These are phyloP conservation scores for Noturus placidus DNA, from an alignment of 2,113 vertebrate genomes.

Conservation along the genomic window DNA sequence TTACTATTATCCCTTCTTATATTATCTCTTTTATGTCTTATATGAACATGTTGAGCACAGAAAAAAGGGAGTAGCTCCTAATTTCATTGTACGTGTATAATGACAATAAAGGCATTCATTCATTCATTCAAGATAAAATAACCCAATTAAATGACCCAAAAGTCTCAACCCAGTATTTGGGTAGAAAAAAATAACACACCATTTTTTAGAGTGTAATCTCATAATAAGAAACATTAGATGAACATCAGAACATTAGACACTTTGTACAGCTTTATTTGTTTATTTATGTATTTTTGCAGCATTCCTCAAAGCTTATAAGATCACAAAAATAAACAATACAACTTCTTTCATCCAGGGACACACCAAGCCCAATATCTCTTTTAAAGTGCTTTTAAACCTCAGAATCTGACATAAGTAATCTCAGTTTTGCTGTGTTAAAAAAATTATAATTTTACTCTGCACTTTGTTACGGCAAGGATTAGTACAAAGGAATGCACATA, in stretches of 20 bases:
- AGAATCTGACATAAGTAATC: neutral
- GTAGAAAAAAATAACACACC: no score
- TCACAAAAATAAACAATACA: neutral
- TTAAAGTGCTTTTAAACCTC: neutral
- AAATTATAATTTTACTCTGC: neutral
- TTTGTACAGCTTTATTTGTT: neutral
- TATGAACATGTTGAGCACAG: no score
- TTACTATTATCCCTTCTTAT: no score
- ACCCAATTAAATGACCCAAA: no score
- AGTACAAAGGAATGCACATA: neutral
- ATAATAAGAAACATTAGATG: neutral
- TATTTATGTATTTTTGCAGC: neutral
- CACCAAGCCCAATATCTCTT: neutral
- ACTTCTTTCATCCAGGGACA: neutral
- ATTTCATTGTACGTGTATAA: no score
- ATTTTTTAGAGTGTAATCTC: no score
- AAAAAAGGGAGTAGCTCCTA: no score
- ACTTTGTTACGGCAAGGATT: conserved; percentile 1
- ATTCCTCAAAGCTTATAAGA: neutral
- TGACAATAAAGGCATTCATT: no score
- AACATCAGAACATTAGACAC: neutral
- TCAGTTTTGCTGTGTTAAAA: neutral
- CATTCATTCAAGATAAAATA: no score
- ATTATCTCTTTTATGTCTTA: no score
- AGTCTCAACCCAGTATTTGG: no score